phyloP scores from a whole-genome alignment of 1,140 invertebrate genomes.

The Rhagoletis pomonella region DNA sequence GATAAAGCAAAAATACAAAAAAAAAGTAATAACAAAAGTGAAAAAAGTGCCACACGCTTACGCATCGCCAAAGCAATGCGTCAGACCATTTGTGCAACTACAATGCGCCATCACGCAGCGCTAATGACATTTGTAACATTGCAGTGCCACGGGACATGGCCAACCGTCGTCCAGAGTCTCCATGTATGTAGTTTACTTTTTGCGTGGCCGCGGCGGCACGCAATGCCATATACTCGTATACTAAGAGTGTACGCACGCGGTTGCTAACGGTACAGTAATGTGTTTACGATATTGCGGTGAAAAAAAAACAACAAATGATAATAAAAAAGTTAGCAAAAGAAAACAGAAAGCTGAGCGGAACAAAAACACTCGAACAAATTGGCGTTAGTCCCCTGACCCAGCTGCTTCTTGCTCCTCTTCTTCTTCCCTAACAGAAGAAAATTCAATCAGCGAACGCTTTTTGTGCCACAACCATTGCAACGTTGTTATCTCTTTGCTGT shows the following conservation, averaged over 20 bases:
- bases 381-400: neutral
- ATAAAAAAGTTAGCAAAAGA: neutral
- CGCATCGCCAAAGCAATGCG: neutral
- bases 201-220: neutral
- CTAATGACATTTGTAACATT: conserved; percentile 6
- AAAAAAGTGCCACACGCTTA: conserved; percentile 14
- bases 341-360: neutral
- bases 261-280: neutral
- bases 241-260: neutral
- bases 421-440: neutral
- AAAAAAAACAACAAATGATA: neutral
- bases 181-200: neutral
- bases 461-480: neutral
- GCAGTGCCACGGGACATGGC: conserved; percentile 3
- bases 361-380: neutral
- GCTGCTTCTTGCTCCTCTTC: neutral
- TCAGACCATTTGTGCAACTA: neutral
- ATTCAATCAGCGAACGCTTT: neutral
- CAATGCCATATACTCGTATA: neutral
- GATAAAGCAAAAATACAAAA: neutral
- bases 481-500: neutral
- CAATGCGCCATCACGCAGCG: neutral
- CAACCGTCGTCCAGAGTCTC: neutral
- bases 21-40: neutral
- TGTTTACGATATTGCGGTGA: too few species aligned